These are phyloP conservation scores for Podarcis siculus DNA, from an alignment of 2,797 vertebrate species.

Conservation along the genomic window DNA sequence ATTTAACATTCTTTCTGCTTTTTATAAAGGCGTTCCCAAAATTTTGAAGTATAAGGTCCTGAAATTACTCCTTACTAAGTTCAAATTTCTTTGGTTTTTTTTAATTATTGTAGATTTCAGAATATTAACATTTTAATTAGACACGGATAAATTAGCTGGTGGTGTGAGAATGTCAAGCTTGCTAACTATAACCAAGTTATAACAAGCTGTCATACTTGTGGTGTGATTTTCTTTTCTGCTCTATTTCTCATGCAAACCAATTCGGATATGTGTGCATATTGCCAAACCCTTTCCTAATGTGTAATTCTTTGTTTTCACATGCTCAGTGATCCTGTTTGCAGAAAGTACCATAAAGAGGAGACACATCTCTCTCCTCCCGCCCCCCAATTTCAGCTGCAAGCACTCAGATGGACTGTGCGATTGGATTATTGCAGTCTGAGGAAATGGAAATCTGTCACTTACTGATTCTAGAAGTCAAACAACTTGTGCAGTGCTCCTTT, in stretches of 20 bases:
- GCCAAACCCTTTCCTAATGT: background rate
- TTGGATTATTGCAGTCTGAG: slow-evolving; percentile 3
- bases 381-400: background rate
- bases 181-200: background rate
- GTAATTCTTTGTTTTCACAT: background rate
- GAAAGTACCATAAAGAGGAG: background rate
- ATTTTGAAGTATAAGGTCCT: background rate
- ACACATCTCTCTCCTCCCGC: background rate
- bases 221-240: background rate
- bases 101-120: background rate
- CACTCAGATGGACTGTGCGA: slow-evolving; percentile 17
- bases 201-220: background rate
- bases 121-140: slow-evolving; percentile 15
- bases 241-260: background rate
- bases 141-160: background rate
- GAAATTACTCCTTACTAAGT: background rate
- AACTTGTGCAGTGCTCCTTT: slow-evolving; percentile 22
- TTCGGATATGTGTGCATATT: background rate
- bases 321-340: background rate
- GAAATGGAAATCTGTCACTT: slow-evolving; percentile 34
- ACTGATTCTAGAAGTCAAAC: slow-evolving; percentile 30
- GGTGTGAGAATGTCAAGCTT: background rate
- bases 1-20: background rate
- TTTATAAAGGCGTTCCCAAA: background rate
- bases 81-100: background rate